Evolutionary conservation across 2,888 invertebrate species (phyloP).

Genomic region (Nesidiocoris tenuis): DNA sequence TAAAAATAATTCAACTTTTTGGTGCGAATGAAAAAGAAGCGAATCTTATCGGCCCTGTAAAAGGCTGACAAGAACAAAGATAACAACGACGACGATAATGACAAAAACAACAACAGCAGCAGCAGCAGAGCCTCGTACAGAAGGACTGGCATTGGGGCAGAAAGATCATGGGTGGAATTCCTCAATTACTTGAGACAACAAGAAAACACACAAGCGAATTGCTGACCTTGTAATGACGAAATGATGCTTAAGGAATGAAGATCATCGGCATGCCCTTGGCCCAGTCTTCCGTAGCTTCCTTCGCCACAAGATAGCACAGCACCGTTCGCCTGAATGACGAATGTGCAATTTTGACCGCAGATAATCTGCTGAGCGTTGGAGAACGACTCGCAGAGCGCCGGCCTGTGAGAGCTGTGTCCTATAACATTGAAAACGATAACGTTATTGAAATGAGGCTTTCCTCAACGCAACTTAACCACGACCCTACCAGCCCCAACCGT

Average conservation of each 20-base stretch:
- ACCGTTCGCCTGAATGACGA: conserved; percentile 63
- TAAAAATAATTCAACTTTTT: neutral
- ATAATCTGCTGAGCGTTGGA: conserved; percentile 60
- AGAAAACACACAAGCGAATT: no score
- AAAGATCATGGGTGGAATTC: neutral
- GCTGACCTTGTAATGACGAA: conserved; percentile 60
- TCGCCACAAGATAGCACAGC: conserved; percentile 66
- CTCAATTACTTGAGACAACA: no score
- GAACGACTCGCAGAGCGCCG: conserved; percentile 57
- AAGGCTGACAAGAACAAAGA: no score
- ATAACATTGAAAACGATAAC: no score
- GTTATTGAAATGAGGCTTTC: no score
- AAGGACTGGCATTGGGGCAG: neutral
- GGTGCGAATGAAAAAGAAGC: neutral
- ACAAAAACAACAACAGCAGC: no score
- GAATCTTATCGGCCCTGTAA: no score
- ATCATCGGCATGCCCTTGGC: conserved; percentile 66
- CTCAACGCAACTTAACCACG: no score
- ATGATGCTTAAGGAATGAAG: conserved; percentile 61
- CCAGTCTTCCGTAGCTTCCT: conserved; percentile 65
- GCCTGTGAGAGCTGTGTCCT: conserved; percentile 53
- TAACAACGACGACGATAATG: no score
- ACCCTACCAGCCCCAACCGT: no score
- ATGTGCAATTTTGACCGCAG: conserved; percentile 68
- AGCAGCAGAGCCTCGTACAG: neutral